Evolutionary conservation across 2,888 invertebrate genomes (phyloP), one percentile per base, ranked within the genome.

Genomic region (Sthenelais limicola): DNA sequence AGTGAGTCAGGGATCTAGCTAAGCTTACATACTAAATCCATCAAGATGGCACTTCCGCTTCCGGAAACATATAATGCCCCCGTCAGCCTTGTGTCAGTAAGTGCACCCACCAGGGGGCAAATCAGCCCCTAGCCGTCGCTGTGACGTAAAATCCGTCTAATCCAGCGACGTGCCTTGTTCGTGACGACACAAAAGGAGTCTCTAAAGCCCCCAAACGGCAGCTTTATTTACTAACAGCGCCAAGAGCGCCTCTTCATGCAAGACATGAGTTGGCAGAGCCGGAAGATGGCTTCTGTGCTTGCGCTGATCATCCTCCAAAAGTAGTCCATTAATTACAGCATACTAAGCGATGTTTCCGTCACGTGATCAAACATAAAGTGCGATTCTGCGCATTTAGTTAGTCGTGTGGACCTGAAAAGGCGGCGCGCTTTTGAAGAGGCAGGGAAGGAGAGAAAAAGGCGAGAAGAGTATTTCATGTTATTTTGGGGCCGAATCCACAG

Each of bases 371-470:
- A 38, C 62, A 38, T 26, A 62, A 62, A 62, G 62, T 62, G 38
- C 24, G 62, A 62, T 62, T 62, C 62, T 62, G 12, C 62, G 62
- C 62, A 62, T 62, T 62, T 62, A 38, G 62, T 62, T 62, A 62
- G 62, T 62, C 62, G 62, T 62, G 62, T 62, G 62, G 38, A 26
- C 43, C 38, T 62, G 62, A 62, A 62, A 62, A 62, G 62, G 62
- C 38, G 38, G 62, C 38, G 18, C 35, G 62, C 62, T 35, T 62
- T 62, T 62, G 62, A 62, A 62, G 62, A 12, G 43, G 43, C 43
- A 43, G 43, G 62, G 24, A 15, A 15, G 38, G 28, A 4, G 28
- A 43, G 62, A 38, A 38, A 38, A 62, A 28, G 56, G 62, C 62
- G 62, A 62, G 26, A 38, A 21, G 26, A 26, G 3, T 26, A 38